Evolutionary conservation across 2,888 invertebrate genomes (phyloP), one percentile per base, ranked within the genome.

Genomic region (Lydus trimaculatus): DNA sequence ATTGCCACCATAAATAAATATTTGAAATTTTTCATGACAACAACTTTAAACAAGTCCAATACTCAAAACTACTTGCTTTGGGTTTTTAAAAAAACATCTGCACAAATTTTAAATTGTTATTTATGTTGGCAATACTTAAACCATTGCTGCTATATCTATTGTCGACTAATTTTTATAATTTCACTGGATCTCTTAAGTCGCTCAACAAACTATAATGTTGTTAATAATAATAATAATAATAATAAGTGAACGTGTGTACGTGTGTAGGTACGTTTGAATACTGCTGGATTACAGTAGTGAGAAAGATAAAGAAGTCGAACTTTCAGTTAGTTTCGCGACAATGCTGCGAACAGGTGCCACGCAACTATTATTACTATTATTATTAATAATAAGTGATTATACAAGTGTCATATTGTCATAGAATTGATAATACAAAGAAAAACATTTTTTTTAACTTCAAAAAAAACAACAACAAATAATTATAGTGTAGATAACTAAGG

Each of bases 311-410:
- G 67, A 63, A 63, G 65, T 75, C 73, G 73, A 73, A 76, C 76
- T 76, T 75, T 76, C 75, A 75, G 75, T 75, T 70, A 67, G 64
- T 71, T 70, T 69, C 71, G 74, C 73, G 74, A 73, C 75, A 72
- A 75, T 75, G 75, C 70, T 68, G 75, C 66, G 72, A 64, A 72
- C 75, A 75, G 75, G 75, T 75, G 75, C 72, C 67, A 68, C 67
- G 48, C 48, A 48, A 48, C 20, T 48, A 20, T 48, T 48, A 48
- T 48, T 48, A 48, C 17, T 48, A 48, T 20, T 48, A 17, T 48
- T 48, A 48, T 48, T 20, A 20, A 23, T 48, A 48, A 48, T 23
- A 48, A 48, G 48, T 48, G 48, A 20, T 48, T 20, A 48, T 23
- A 20, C 20, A 48, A 48, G 48, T 48, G 48, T 9, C 20, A 23